Base-by-base conservation (phyloP, 35 echinoderm and acorn worm species). In the Ophiothrix spiculata region DNA sequence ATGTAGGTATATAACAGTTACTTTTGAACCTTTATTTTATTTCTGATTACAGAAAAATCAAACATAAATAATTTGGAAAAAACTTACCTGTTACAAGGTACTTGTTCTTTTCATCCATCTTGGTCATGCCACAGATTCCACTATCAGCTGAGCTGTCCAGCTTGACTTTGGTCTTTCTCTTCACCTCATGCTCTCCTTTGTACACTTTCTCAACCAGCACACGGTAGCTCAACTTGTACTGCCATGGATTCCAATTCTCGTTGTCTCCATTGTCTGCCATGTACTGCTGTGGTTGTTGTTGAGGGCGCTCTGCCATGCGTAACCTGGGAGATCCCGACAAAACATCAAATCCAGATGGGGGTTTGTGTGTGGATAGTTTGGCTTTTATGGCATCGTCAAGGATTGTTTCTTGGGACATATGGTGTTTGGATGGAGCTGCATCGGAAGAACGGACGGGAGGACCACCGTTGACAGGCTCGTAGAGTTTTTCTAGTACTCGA, bases 141-240 rank as follows among this genome's bases (percentile, higher is more conserved):
- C 81, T 81, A 12, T 84, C 75, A 40, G 81, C 39, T 31, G 81
- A 40, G 31, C 80, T 90, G 31, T 78, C 39, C 23, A 84, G 36
- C 25, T 84, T 35, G 40, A 90, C 41, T 34, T 73, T 90, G 25
- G 80, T 77, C 74, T 54, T 90, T 1, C 69, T 6, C 56, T 75
- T 38, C 34, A 90, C 82, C 88, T 4, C 77, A 33, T 90, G 80
- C 81, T 90, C 88, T 38, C 88, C 88, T 36, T 90, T 90, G 88
- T 84, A 90, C 32, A 90, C 88, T 40, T 90, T 90, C 34, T 90
- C 88, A 23, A 90, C 81, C 73, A 84, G 74, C 32, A 90, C 73
- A 19, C 60, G 83, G 63, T 90, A 90, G 74, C 75, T 84, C 14
- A 82, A 73, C 75, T 33, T 77, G 38, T 84, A 77, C 15, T 82